Evolutionary conservation across 2,113 vertebrate species (phyloP).

Genomic region (Phrynosoma platyrhinos): DNA sequence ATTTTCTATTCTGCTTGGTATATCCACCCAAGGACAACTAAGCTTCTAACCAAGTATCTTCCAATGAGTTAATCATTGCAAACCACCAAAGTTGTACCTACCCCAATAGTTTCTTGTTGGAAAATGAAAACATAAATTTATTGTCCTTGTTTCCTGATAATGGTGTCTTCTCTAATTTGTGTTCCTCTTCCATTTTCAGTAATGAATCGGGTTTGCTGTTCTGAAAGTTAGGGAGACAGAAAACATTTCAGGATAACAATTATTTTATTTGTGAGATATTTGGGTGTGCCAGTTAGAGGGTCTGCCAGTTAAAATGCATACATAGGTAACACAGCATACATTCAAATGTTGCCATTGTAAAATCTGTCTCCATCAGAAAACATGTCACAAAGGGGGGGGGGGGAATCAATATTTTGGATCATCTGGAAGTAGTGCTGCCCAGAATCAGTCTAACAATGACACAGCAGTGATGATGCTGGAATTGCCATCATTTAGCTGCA

Average conservation of each 20-base stretch:
- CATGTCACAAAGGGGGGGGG: background rate
- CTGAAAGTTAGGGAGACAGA: slow-evolving; percentile 76
- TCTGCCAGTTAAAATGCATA: background rate
- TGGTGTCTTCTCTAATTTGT: slow-evolving; percentile 88
- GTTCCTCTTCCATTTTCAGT: slow-evolving; percentile 98
- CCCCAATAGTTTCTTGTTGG: slow-evolving; percentile 92
- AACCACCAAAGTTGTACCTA: slow-evolving; percentile 71
- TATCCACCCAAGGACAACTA: background rate
- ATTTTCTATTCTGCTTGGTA: background rate
- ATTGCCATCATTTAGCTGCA: background rate
- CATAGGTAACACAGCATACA: background rate
- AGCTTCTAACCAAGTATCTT: background rate
- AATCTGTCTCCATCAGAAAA: background rate
- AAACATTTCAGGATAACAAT: slow-evolving; percentile 20
- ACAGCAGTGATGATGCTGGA: background rate
- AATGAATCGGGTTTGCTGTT: slow-evolving; percentile 98
- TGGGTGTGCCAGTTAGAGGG: background rate
- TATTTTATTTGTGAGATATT: background rate
- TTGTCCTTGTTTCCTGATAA: slow-evolving; percentile 89
- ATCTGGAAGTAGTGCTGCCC: background rate
- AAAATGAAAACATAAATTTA: slow-evolving; percentile 94
- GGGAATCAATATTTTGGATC: background rate
- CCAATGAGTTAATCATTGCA: background rate
- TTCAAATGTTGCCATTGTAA: background rate
- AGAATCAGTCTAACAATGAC: background rate